phyloP scores from a whole-genome alignment of 2,113 vertebrate genomes.

The Spermophilus dauricus region DNA sequence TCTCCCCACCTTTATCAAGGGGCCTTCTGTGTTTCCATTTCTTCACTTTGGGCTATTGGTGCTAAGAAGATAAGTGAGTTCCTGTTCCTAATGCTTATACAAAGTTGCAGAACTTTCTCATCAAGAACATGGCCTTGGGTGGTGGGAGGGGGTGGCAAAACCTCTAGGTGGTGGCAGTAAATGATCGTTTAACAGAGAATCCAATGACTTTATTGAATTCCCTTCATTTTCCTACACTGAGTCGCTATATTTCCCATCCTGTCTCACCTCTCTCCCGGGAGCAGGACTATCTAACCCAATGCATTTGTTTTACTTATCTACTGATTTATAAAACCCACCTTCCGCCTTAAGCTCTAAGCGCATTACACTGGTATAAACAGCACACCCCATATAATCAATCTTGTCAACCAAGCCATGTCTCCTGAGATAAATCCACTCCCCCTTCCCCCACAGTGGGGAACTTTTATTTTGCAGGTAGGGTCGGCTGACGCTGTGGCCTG shows the following conservation, averaged over 20 bases:
- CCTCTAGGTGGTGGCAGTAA: neutral
- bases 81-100: neutral
- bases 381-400: constrained; percentile 43
- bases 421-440: constrained; percentile 48
- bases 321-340: constrained; percentile 68
- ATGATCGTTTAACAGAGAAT: neutral
- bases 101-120: constrained; percentile 34
- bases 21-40: neutral
- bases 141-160: rapidly evolving
- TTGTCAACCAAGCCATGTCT: constrained; percentile 19
- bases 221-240: constrained; percentile 9
- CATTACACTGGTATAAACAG: constrained; percentile 47
- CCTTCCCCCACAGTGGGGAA: neutral
- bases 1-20: neutral
- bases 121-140: neutral
- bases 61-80: neutral
- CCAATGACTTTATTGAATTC: neutral
- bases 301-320: constrained; percentile 69
- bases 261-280: constrained; percentile 33
- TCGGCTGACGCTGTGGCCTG: neutral
- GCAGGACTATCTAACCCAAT: neutral
- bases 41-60: neutral
- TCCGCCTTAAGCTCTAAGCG: constrained; percentile 38
- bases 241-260: neutral
- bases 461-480: neutral